A percentile compares a stretch with the other conserved stretches of the same genome.
Conservation (phyloP, 30 jellyfish, hydroid and myxozoan species). For the Clytia hemisphaerica region DNA sequence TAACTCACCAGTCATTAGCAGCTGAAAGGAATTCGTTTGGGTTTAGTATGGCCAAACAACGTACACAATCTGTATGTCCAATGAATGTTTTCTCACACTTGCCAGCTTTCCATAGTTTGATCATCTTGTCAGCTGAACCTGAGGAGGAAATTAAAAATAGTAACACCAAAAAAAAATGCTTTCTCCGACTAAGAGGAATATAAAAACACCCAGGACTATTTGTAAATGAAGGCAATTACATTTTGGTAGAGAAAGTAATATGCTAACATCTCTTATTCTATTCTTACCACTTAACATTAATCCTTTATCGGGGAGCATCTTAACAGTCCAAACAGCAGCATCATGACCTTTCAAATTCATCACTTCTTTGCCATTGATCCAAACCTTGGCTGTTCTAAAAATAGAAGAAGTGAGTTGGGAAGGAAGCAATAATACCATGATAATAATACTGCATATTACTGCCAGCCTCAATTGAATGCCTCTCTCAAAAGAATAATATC, state of each 20-base stretch:
- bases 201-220: not conserved
- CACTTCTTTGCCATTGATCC: slow-evolving; percentile 86
- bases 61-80: slow-evolving; percentile 93
- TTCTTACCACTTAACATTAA: slow-evolving; percentile 72
- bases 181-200: not conserved
- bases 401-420: too few relatives aligned
- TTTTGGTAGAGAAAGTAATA: too few relatives aligned
- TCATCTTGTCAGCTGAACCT: slow-evolving; percentile 94
- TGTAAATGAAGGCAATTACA: not conserved
- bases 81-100: slow-evolving; percentile 59
- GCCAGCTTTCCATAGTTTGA: slow-evolving; percentile 89
- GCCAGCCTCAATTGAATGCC: too few relatives aligned
- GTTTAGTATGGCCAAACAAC: slow-evolving; percentile 58
- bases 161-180: not conserved
- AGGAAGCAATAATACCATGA: too few relatives aligned
- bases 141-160: too few relatives aligned
- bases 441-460: too few relatives aligned
- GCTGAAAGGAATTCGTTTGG: slow-evolving; percentile 66
- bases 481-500: not conserved
- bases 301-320: slow-evolving; percentile 81
- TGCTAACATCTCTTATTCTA: not conserved
- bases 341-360: slow-evolving; percentile 67
- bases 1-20: slow-evolving; percentile 79
- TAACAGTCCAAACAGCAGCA: slow-evolving; percentile 94
- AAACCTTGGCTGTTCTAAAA: slow-evolving; percentile 74